Conservation (phyloP, 1,140 invertebrate species). For the Liolophura sinensis region DNA sequence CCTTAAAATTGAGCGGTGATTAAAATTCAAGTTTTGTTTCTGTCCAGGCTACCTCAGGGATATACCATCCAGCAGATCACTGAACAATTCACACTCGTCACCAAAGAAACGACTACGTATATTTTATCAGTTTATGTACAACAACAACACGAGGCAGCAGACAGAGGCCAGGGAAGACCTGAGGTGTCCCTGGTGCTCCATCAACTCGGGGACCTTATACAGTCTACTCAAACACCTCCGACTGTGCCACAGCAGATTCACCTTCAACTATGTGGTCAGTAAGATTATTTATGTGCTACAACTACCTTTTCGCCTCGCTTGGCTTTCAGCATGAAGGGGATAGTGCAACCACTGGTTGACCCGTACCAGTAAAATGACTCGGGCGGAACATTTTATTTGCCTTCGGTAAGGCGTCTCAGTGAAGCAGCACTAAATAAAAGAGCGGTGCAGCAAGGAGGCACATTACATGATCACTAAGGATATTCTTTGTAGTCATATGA, state of each 20-base stretch:
- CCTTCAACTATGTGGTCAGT: constrained; percentile 87
- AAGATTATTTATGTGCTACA: constrained; percentile 6
- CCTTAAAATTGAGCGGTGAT: no score
- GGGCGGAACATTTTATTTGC: no score
- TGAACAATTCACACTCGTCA: constrained; percentile 23
- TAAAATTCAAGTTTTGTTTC: no score
- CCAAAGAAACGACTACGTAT: constrained; percentile 66
- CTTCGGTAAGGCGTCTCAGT: no score
- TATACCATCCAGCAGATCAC: constrained; percentile 23
- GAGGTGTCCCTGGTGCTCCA: constrained; percentile 91
- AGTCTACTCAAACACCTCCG: constrained; percentile 91
- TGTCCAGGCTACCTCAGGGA: constrained; percentile 10
- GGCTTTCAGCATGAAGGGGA: no score
- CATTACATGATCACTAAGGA: no score
- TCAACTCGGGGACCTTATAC: constrained; percentile 86
- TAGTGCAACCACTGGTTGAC: no score
- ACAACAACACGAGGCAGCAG: constrained; percentile 91
- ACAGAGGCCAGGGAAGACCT: constrained; percentile 91
- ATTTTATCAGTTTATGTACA: constrained; percentile 94
- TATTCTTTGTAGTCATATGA: no score
- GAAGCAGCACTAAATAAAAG: no score
- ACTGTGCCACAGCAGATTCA: constrained; percentile 89
- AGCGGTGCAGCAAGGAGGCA: no score
- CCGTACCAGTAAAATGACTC: no score
- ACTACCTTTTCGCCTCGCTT: no score